A percentile compares a stretch with the other conserved stretches of the same genome.
These are phyloP conservation scores for Metopolophium dirhodum DNA, from an alignment of 1,140 invertebrate species.

Conservation along the genomic window DNA sequence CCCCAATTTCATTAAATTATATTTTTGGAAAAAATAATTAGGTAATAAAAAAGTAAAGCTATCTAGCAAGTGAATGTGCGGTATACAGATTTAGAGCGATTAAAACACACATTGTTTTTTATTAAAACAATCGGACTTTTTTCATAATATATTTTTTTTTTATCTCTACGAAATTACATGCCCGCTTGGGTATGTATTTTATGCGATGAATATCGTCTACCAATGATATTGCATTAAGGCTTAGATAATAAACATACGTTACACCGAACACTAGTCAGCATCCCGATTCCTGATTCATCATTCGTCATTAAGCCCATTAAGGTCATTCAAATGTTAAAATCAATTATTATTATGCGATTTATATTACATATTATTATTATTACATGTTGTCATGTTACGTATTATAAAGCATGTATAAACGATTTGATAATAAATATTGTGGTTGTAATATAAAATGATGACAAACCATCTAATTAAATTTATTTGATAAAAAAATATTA, in stretches of 20 bases:
- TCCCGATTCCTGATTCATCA: neutral
- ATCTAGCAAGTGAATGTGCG: neutral
- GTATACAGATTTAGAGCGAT: neutral
- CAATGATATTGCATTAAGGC: neutral
- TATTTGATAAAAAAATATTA: neutral
- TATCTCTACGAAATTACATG: neutral
- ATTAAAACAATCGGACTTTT: neutral
- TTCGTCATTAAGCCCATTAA: neutral
- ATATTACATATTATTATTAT: too few relatives aligned
- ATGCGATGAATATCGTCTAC: neutral
- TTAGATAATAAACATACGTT: too few relatives aligned
- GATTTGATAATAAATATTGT: neutral
- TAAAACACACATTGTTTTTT: neutral
- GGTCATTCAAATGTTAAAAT: neutral
- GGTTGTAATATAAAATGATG: neutral
- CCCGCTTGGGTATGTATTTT: neutral
- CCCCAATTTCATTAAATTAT: neutral
- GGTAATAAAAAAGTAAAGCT: neutral
- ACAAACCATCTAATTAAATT: too few relatives aligned
- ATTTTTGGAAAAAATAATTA: neutral
- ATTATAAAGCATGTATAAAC: neutral
- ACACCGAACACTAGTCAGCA: neutral
- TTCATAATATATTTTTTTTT: neutral
- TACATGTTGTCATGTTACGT: neutral
- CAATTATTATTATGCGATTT: neutral